These are phyloP conservation scores for Lydus trimaculatus DNA, from an alignment of 2,888 invertebrate species.

Conservation along the genomic window DNA sequence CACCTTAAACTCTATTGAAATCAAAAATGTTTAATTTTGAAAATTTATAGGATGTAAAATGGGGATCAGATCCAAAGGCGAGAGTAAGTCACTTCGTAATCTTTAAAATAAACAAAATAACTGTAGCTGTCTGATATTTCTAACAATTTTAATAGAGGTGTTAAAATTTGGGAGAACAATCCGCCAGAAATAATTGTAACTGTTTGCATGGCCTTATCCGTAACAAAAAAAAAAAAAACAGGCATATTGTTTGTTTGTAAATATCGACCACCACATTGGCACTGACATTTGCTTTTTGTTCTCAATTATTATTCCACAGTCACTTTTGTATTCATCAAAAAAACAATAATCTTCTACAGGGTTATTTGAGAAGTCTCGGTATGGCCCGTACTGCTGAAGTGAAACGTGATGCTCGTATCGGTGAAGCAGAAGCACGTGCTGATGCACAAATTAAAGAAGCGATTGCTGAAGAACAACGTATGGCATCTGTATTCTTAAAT, in stretches of 20 bases:
- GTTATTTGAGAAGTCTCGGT: conserved; percentile 92
- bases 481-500: conserved; percentile 93
- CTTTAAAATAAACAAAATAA: not conserved
- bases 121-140: not conserved
- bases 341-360: conserved; percentile 64
- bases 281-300: conserved; percentile 27
- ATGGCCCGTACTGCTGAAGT: conserved; percentile 96
- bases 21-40: not conserved
- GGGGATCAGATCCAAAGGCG: not conserved
- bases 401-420: conserved; percentile 94
- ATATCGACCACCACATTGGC: conserved; percentile 16
- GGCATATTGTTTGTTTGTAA: not conserved
- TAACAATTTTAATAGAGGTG: not conserved
- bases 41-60: not conserved
- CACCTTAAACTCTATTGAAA: not conserved
- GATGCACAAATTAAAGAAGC: conserved; percentile 95
- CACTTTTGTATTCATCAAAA: not conserved
- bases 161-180: not conserved
- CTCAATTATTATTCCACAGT: conserved; percentile 8
- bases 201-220: not conserved
- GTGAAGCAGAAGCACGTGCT: conserved; percentile 93
- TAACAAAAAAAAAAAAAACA: not conserved
- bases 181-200: not conserved
- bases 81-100: not conserved
- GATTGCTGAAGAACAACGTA: conserved; percentile 94